Evolutionary conservation across 2,113 vertebrate species (phyloP).

Genomic region (Oreochromis tanganicae): DNA sequence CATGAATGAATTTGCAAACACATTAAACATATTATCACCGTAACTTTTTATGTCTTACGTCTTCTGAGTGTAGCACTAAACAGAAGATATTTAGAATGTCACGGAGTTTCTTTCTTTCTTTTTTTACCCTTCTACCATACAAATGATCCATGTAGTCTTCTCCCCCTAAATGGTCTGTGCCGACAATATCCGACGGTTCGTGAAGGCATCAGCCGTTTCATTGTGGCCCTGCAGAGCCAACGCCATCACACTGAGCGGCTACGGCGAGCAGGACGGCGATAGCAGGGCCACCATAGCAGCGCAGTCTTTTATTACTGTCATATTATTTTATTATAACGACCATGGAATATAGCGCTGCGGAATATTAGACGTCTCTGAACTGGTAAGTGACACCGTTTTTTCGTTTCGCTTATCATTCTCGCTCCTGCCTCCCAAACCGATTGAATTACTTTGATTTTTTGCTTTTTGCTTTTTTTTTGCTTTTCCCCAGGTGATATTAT

Average conservation of each 20-base stretch:
- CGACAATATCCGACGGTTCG: background rate
- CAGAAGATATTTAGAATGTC: background rate
- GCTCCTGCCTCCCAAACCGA: background rate
- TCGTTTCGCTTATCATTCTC: background rate
- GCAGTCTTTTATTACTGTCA: background rate
- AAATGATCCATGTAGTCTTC: background rate
- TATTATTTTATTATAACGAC: background rate
- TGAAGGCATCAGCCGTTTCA: conserved; percentile 45
- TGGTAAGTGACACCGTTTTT: conserved; percentile 29
- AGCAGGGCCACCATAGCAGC: background rate
- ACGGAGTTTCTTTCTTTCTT: background rate
- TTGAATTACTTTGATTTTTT: conserved; percentile 30
- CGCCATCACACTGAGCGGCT: conserved; percentile 61
- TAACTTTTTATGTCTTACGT: background rate
- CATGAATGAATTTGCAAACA: background rate
- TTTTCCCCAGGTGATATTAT: background rate
- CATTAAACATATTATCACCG: background rate
- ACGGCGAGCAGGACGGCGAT: conserved; percentile 16
- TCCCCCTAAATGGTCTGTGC: background rate
- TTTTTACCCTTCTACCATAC: background rate
- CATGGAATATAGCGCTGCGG: conserved; percentile 33
- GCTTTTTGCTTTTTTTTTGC: too few relatives aligned
- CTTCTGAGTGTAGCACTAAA: background rate
- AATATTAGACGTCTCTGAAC: conserved; percentile 14
- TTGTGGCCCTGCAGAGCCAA: conserved; percentile 55